Base-by-base conservation (phyloP, 2,113 vertebrate genomes). In the Thymallus thymallus region DNA sequence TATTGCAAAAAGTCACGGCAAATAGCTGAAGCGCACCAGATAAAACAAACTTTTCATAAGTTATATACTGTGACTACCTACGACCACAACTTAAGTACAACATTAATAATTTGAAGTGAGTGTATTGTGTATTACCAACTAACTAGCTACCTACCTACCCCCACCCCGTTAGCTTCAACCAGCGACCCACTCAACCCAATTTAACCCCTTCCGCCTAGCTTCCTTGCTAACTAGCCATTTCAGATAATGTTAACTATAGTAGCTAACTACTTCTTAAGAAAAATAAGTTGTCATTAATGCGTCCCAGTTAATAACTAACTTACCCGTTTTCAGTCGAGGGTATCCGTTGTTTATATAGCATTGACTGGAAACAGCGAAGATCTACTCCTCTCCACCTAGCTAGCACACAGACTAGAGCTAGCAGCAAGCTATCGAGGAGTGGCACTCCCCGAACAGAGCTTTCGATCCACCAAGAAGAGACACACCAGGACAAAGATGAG, bases 391-490 rank as follows among this genome's bases (percentile, higher is more conserved):
- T 88, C 85, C 80, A 64, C 79, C 77, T 22, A 68, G 32, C 81
- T 81, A 76, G 84, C 84, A 72, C 75, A 82, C 87, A 86, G 89
- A 87, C 89, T 85, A 58, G 48, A 88, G 89, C 85, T 85, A 75
- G 79, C 85, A 75, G 79, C 85, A 85, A 87, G 89, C 88, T 88
- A 86, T 84, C 86, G 89, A 90, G 89, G 90, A 91, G 90, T 88
- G 91, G 86, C 92, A 92, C 92, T 93, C 92, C 92, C 91, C 91
- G 90, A 90, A 93, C 90, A 91, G 90, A 90, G 89, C 88, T 91
- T 90, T 89, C 83, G 82, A 90, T 84, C 91, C 90, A 80, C 91
- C 85, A 83, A 90, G 73, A 80, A 79, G 87, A 81, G 77, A 89
- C 82, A 85, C 91, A 92, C 92, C 90, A 90, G 92, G 86, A 87